Conservation (phyloP, 2,888 invertebrate species). For the Diaprepes abbreviatus region DNA sequence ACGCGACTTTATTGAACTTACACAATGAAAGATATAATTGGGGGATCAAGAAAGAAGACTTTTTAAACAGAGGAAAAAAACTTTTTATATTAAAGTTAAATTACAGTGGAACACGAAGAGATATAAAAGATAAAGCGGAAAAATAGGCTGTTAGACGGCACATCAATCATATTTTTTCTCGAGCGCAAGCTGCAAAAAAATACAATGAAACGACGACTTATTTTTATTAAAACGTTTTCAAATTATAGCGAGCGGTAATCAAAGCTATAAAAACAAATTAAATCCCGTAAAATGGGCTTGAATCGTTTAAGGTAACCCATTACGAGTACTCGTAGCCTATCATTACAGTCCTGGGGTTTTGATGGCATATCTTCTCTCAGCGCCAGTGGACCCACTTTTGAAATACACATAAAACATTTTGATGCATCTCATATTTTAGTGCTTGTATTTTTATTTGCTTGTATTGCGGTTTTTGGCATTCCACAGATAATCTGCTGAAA, state of each 20-base stretch:
- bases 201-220: slow-evolving; percentile 60
- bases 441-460: slow-evolving; percentile 25
- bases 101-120: slow-evolving; percentile 48
- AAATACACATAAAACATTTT: slow-evolving; percentile 36
- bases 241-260: slow-evolving; percentile 68
- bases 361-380: slow-evolving; percentile 58
- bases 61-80: slow-evolving; percentile 44
- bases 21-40: slow-evolving; percentile 27
- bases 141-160: slow-evolving; percentile 59
- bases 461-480: slow-evolving; percentile 21
- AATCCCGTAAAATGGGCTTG: slow-evolving; percentile 68
- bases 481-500: neutral
- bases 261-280: slow-evolving; percentile 70
- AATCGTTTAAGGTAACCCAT: slow-evolving; percentile 68
- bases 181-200: slow-evolving; percentile 56
- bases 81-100: slow-evolving; percentile 50
- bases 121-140: slow-evolving; percentile 50
- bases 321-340: slow-evolving; percentile 66
- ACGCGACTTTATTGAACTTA: slow-evolving; percentile 16
- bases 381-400: slow-evolving; percentile 34
- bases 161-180: slow-evolving; percentile 61
- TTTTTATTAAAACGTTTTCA: slow-evolving; percentile 67
- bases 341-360: slow-evolving; percentile 62
- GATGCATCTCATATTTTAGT: slow-evolving; percentile 35
- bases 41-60: slow-evolving; percentile 32